These are phyloP conservation scores for Cybosia mesomella DNA, from an alignment of 2,888 invertebrate genomes.

Conservation along the genomic window DNA sequence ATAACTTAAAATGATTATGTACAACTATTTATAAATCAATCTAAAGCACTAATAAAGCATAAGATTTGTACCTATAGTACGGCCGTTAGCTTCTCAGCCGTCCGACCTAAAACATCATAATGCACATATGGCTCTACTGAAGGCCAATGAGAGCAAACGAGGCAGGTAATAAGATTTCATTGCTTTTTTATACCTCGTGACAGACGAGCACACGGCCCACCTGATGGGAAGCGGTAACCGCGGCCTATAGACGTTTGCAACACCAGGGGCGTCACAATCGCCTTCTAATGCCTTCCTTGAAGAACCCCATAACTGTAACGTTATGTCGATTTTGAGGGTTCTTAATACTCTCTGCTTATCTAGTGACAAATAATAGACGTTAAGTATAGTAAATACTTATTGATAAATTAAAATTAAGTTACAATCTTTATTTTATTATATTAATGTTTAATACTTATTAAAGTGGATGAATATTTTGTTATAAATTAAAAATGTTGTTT, in stretches of 20 bases:
- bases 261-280: too few relatives aligned
- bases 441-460: background rate
- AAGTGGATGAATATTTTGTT: background rate
- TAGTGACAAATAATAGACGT: too few relatives aligned
- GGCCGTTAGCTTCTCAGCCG: background rate
- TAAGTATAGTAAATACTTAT: background rate
- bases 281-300: too few relatives aligned
- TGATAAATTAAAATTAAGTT: background rate
- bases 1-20: too few relatives aligned
- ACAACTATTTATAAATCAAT: too few relatives aligned
- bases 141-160: background rate
- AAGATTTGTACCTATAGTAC: background rate
- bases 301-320: too few relatives aligned
- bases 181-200: too few relatives aligned
- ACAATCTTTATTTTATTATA: background rate
- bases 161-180: background rate
- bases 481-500: background rate
- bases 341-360: background rate
- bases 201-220: background rate
- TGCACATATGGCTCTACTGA: background rate
- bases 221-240: background rate
- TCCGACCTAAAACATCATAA: background rate
- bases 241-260: too few relatives aligned
- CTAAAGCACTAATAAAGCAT: background rate
- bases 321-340: too few relatives aligned